Base-by-base conservation (phyloP, 2,113 vertebrate species). In the Nothocercus nigrocapillus region DNA sequence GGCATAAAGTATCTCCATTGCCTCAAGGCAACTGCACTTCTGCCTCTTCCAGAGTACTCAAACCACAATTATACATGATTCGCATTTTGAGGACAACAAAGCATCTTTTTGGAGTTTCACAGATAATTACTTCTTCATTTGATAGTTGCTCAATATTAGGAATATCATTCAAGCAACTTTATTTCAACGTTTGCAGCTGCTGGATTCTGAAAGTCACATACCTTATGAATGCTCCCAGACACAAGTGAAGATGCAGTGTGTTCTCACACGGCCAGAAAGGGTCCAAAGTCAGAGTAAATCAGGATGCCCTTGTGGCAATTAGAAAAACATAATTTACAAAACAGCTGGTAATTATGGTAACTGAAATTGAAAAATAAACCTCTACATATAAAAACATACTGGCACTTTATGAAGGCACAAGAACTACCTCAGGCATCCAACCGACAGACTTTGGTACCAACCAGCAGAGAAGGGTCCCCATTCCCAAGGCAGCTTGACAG, bases 321-420 rank as follows among this genome's bases (percentile, higher is more conserved):
- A 74, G 13, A 74, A 91, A 89, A 89, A 63, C 4, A 13, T 82
- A 24, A 75, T 67, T 77, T 12, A 74, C 75, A 82, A 81, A 13
- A 81, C 66, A 4, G 67, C 5, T 45, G 61, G 56, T 56, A 79
- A n/a, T 10, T 53, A 82, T 28, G 28, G 15, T 68, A 47, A 74
- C 58, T 64, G 81, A 91, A 79, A 62, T 63, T 18, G 62, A 91
- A 92, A 94, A 95, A 88, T 70, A 90, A 86, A 67, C 16, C 38
- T 85, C 42, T 81, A 86, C 25, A 13, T 79, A 79, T 25, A 62
- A 82, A 95, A 92, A 83, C 32, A 79, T 30, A 87, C 25, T 91
- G 82, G 77, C 76, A 89, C 66, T 86, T 91, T 14, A 92, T 38
- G 67, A 91, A 93, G 58, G 83, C 70, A 80, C 34, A 69, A 40